Percentiles rank a stretch among this genome's conserved stretches.
These are phyloP conservation scores for Grammomys dolichurus DNA, from an alignment of 2,113 vertebrate species.

Conservation along the genomic window DNA sequence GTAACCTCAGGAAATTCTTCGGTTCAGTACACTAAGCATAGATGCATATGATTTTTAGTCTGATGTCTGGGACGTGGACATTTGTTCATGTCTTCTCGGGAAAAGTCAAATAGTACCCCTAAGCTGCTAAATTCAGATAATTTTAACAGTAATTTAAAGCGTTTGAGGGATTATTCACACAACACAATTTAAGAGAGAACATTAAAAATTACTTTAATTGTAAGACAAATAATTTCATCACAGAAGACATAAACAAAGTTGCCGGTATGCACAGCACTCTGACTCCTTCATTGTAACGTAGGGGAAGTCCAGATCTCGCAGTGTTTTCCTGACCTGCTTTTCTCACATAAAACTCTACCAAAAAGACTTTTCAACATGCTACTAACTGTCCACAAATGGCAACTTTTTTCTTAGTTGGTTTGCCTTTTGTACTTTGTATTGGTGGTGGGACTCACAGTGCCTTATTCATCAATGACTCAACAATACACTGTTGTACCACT, in stretches of 20 bases:
- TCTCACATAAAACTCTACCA: background rate
- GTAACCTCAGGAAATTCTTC: background rate
- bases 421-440: background rate
- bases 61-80: background rate
- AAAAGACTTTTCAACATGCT: background rate
- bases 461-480: background rate
- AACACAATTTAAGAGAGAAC: constrained; percentile 21
- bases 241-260: background rate
- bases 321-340: background rate
- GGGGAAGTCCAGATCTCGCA: background rate
- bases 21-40: too few relatives aligned
- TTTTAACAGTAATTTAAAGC: constrained; percentile 47
- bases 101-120: background rate
- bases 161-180: background rate
- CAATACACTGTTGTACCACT: background rate
- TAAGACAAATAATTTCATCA: constrained; percentile 13
- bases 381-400: background rate
- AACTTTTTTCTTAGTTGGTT: background rate
- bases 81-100: background rate
- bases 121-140: constrained; percentile 9
- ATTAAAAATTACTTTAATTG: background rate
- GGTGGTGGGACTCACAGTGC: background rate
- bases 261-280: too few relatives aligned
- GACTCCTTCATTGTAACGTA: background rate
- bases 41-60: background rate